phyloP scores from a whole-genome alignment of 2,113 vertebrate genomes.

The Ariopsis seemanni region DNA sequence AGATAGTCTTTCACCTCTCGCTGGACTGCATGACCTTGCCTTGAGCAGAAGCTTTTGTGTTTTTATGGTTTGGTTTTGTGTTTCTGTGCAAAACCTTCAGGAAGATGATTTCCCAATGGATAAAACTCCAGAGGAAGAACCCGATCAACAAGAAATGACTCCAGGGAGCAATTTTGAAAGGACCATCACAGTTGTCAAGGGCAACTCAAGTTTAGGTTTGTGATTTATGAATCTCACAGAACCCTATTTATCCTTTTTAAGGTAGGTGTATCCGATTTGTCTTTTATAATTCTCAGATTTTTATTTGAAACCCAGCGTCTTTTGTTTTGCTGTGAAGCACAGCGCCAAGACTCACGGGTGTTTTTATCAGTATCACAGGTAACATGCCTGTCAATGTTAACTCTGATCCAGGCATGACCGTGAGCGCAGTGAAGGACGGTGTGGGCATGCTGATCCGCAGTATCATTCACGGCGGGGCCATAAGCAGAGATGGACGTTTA shows the following conservation, averaged over 20 bases:
- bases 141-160: conserved; percentile 44
- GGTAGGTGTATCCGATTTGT: neutral
- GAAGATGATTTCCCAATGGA: conserved; percentile 64
- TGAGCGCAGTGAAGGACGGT: conserved; percentile 89
- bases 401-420: conserved; percentile 86
- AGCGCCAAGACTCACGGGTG: too few species aligned
- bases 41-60: conserved; percentile 22
- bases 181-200: conserved; percentile 91
- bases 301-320: neutral
- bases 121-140: conserved; percentile 50
- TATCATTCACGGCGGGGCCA: conserved; percentile 90
- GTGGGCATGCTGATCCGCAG: conserved; percentile 92
- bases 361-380: neutral
- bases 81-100: conserved; percentile 63
- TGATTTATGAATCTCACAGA: conserved; percentile 41
- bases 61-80: conserved; percentile 21
- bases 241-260: neutral
- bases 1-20: conserved; percentile 22
- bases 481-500: conserved; percentile 89
- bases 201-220: conserved; percentile 94
- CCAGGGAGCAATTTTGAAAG: conserved; percentile 79
- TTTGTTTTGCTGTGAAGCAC: neutral
- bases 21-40: conserved; percentile 35
- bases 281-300: neutral
- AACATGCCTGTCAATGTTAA: neutral